Base-by-base conservation (phyloP, 2,888 invertebrate species). In the Leistus spinibarbis region DNA sequence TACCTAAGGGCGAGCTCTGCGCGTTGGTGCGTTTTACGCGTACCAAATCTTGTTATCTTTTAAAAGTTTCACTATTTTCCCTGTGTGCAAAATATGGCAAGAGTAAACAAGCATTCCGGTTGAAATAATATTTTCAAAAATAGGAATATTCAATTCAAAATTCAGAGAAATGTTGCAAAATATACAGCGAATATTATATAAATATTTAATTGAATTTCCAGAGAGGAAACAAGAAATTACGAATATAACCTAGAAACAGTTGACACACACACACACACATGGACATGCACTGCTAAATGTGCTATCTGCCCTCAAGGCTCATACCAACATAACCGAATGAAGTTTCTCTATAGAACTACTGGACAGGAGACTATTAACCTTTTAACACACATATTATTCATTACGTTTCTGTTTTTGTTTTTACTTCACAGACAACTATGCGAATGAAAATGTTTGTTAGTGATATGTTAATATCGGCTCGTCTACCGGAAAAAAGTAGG, bases 371-470 rank as follows among this genome's bases (percentile, higher is more conserved):
- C 62, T 73, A 67, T 73, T 73, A 73, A 73, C 73, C 73, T 73
- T 73, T 73, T 73, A 73, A 73, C 73, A 73, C 60, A 73, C 67
- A 73, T 73, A 73, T 60, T 27, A 23, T 27, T 27, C 64, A 16
- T 64, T 64, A 17, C 24, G 24, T 27, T 27, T 64, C 40, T 40
- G 40, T 40, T 40, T 40, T 40, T 40, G 7, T 16, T 19, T 57
- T 17, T 20, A 64, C 63, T 24, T 71, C 56, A 57, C 40, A 10
- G 7, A 53, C 4, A 40, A 40, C 10, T 40, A 40, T 40, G 40
- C 40, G 40, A 40, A 40, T 10, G 40, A 40, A 24, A 24, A 24
- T 24, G 24, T 24, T 53, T 24, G 24, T 4, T 24, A 24, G 24
- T 24, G 24, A 24, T 24, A 24, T 24, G 24, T 4, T 24, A 7